Evolutionary conservation across 2,888 invertebrate genomes (phyloP).

Genomic region (Agrochola lychnidis): DNA sequence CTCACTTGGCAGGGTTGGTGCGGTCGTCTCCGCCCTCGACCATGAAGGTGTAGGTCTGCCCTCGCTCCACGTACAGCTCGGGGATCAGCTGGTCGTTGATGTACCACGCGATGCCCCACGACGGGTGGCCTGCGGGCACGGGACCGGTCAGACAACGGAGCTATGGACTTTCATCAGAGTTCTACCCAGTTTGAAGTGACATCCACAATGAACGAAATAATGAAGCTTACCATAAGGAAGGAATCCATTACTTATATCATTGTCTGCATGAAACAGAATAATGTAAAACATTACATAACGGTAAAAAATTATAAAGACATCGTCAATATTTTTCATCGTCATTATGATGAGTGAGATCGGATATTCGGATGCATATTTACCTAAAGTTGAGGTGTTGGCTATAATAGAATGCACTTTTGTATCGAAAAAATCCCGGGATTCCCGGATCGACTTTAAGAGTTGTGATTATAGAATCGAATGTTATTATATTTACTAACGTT

Average conservation of each 20-base stretch:
- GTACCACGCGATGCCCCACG: conserved; percentile 98
- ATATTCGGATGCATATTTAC: too few species aligned
- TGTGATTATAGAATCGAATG: too few species aligned
- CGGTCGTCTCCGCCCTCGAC: conserved; percentile 96
- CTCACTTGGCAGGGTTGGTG: conserved; percentile 94
- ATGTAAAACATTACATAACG: background rate
- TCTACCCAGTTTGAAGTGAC: background rate
- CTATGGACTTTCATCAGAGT: background rate
- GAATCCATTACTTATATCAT: conserved; percentile 83
- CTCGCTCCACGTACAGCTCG: conserved; percentile 96
- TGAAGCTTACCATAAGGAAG: conserved; percentile 63
- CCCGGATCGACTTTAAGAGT: too few species aligned
- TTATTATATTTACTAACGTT: too few species aligned
- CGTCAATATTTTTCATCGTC: too few species aligned
- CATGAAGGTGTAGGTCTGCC: conserved; percentile 95
- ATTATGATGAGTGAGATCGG: too few species aligned
- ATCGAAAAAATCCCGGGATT: too few species aligned
- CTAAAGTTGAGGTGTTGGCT: too few species aligned
- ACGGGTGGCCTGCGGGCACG: conserved; percentile 91
- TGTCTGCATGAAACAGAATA: conserved; percentile 83
- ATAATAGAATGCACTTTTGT: too few species aligned
- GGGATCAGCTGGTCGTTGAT: conserved; percentile 97
- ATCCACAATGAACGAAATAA: background rate
- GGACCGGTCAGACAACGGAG: background rate
- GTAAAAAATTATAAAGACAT: too few species aligned